phyloP scores from a whole-genome alignment of 1,140 invertebrate genomes.

The Catajapyx aquilonaris region DNA sequence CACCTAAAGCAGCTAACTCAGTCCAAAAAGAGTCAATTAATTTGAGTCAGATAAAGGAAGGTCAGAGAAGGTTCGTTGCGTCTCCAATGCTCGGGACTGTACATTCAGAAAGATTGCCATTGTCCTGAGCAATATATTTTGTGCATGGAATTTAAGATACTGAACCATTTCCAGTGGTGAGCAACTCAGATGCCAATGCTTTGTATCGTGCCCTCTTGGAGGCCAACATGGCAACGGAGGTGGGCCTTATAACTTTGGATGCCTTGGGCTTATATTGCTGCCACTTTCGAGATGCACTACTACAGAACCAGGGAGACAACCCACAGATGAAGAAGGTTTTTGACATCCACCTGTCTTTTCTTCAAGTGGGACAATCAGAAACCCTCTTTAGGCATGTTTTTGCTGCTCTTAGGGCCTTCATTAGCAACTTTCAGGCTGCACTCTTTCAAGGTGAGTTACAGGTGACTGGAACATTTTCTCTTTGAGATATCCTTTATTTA shows the following conservation, averaged over 20 bases:
- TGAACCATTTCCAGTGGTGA: conserved; percentile 6
- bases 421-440: conserved; percentile 68
- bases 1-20: too few relatives aligned
- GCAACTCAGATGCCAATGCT: conserved; percentile 15
- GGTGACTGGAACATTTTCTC: too few relatives aligned
- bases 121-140: too few relatives aligned
- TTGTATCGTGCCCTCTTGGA: conserved; percentile 44
- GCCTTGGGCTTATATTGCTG: conserved; percentile 63
- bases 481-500: neutral
- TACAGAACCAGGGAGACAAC: conserved; percentile 47
- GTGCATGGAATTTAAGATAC: neutral
- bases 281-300: conserved; percentile 44
- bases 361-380: conserved; percentile 78
- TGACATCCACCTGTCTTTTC: conserved; percentile 60
- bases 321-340: conserved; percentile 53
- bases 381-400: conserved; percentile 73
- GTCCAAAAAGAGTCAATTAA: too few relatives aligned
- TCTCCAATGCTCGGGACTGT: too few relatives aligned
- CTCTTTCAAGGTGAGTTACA: conserved; percentile 59
- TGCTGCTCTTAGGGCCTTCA: conserved; percentile 67
- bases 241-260: conserved; percentile 68
- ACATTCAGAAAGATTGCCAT: too few relatives aligned
- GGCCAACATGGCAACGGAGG: conserved; percentile 74
- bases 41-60: too few relatives aligned
- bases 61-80: too few relatives aligned